A percentile compares a stretch with the other conserved stretches of the same genome.
Conservation (phyloP, 2,113 vertebrate genomes). For the Malurus cyaneus region DNA sequence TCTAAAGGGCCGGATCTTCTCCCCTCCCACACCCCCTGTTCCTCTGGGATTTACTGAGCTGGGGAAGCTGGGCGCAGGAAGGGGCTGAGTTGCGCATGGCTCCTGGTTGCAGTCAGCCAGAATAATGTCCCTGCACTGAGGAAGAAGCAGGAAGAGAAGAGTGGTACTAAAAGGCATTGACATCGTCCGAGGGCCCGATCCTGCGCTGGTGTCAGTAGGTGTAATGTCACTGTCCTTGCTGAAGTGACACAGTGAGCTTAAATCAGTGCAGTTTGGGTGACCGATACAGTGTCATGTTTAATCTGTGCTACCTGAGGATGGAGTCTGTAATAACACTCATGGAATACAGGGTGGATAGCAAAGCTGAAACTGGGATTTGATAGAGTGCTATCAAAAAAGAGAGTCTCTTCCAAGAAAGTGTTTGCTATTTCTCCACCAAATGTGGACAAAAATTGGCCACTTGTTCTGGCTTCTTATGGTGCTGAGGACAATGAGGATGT, state of each 20-base stretch:
- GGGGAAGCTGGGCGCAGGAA: constrained; percentile 3
- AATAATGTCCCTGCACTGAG: neutral
- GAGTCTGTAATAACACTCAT: neutral
- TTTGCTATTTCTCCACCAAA: neutral
- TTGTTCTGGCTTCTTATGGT: neutral
- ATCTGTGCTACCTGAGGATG: neutral
- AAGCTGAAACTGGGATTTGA: neutral
- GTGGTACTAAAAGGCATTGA: neutral
- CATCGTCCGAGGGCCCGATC: neutral
- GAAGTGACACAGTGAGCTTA: neutral
- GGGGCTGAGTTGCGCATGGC: neutral
- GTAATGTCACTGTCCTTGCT: neutral
- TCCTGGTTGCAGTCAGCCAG: neutral
- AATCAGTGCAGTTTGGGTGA: neutral
- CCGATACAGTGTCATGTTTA: neutral
- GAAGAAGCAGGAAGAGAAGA: neutral
- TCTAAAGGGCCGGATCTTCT: constrained; percentile 37
- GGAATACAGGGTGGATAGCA: neutral
- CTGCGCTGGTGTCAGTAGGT: neutral
- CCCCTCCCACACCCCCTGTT: constrained; percentile 25
- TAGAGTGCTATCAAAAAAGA: neutral
- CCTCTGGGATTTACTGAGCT: constrained; percentile 28
- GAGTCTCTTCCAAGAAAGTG: neutral
- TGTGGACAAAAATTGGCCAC: neutral
- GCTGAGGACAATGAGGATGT: neutral